phyloP scores from a whole-genome alignment of 2,113 vertebrate genomes.

The Nanorana parkeri region DNA sequence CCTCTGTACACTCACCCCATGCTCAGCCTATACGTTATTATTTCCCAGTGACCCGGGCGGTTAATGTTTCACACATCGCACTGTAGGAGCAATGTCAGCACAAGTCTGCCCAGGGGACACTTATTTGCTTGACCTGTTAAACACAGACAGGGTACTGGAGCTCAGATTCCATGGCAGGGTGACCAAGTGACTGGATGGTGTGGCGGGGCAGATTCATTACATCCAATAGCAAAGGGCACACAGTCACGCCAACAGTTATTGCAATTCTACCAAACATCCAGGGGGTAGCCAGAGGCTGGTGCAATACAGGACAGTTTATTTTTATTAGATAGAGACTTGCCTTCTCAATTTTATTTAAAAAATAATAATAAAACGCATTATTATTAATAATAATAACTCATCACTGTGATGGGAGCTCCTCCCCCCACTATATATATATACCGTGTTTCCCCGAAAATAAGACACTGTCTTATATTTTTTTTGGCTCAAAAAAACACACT shows the following conservation, averaged over 20 bases:
- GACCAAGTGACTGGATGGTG: neutral
- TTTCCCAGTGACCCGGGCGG: neutral
- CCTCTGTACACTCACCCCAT: neutral
- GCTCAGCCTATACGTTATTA: neutral
- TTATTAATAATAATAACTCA: too few relatives aligned
- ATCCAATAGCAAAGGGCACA: neutral
- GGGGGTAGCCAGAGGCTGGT: neutral
- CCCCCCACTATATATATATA: too few relatives aligned
- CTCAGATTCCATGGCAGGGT: neutral
- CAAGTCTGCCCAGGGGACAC: neutral
- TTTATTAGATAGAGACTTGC: too few relatives aligned
- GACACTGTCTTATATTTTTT: too few relatives aligned
- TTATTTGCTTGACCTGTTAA: slow-evolving; percentile 10
- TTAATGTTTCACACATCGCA: slow-evolving; percentile 9
- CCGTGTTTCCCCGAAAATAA: too few relatives aligned
- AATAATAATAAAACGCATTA: too few relatives aligned
- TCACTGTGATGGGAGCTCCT: too few relatives aligned
- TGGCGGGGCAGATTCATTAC: neutral
- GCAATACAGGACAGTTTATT: neutral
- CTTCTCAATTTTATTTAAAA: too few relatives aligned
- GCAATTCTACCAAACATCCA: neutral
- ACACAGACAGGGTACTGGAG: neutral
- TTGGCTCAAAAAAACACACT: too few relatives aligned
- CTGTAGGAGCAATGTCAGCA: neutral
- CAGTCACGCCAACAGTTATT: neutral